Percentiles rank a stretch among this genome's conserved stretches.
Evolutionary conservation across 2,888 invertebrate species (phyloP).

Genomic region (Masnerella sp.): DNA sequence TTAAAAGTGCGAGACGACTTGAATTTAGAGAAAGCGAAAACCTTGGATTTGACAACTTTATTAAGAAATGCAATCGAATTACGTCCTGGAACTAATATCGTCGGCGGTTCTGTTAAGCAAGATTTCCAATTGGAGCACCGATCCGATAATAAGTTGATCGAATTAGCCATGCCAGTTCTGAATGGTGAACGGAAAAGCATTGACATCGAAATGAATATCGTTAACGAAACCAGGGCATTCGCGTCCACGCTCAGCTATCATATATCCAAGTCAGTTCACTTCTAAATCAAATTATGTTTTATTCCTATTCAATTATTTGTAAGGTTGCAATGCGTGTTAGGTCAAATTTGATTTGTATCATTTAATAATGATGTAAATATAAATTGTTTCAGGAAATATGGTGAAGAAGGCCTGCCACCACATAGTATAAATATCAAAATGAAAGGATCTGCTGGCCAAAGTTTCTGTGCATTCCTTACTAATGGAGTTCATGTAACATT

Average conservation of each 20-base stretch:
- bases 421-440: constrained; percentile 89
- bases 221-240: constrained; percentile 95
- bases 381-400: constrained; percentile 84
- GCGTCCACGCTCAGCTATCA: constrained; percentile 95
- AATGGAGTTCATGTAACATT: constrained; percentile 93
- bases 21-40: constrained; percentile 87
- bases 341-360: too few species aligned
- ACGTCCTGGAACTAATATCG: constrained; percentile 92
- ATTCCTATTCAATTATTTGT: neutral
- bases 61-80: constrained; percentile 93
- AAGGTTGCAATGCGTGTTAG: too few species aligned
- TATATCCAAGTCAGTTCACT: constrained; percentile 89
- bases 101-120: constrained; percentile 90
- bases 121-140: constrained; percentile 93
- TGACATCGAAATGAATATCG: constrained; percentile 87
- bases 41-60: constrained; percentile 90
- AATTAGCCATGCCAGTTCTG: constrained; percentile 85
- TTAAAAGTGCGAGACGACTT: constrained; percentile 86
- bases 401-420: constrained; percentile 91
- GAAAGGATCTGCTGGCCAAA: constrained; percentile 97
- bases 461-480: constrained; percentile 97
- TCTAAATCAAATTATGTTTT: neutral
- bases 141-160: constrained; percentile 87
- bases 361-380: too few species aligned
- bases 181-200: constrained; percentile 84